phyloP scores from a whole-genome alignment of 2,113 vertebrate species.

The Lepisosteus oculatus region DNA sequence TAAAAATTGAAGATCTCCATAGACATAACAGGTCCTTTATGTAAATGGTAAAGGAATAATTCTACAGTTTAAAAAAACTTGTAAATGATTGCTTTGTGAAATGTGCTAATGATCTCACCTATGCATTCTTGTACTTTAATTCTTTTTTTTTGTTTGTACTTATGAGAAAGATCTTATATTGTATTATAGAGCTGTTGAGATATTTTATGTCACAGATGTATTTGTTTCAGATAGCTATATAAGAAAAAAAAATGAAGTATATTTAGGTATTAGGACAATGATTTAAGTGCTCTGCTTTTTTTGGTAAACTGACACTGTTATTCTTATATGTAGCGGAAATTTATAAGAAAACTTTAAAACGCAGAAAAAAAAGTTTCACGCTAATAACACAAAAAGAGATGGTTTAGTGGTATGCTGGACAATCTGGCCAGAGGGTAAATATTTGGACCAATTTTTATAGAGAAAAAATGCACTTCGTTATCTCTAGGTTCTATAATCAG shows the following conservation, averaged over 20 bases:
- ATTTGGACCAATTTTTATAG: slow-evolving; percentile 77
- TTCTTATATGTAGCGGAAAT: slow-evolving; percentile 72
- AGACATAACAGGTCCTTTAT: slow-evolving; percentile 22
- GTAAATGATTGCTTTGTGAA: slow-evolving; percentile 79
- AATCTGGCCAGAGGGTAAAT: slow-evolving; percentile 58
- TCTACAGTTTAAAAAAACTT: slow-evolving; percentile 29
- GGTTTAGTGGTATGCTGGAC: slow-evolving; percentile 55
- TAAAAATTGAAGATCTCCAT: slow-evolving; percentile 39
- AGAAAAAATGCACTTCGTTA: slow-evolving; percentile 77
- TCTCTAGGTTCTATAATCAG: slow-evolving; percentile 64
- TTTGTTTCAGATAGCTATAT: slow-evolving; percentile 79
- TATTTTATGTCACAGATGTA: slow-evolving; percentile 83
- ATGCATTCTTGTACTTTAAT: slow-evolving; percentile 88
- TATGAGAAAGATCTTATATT: slow-evolving; percentile 77
- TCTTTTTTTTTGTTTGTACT: slow-evolving; percentile 74
- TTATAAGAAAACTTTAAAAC: slow-evolving; percentile 65
- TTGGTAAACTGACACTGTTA: slow-evolving; percentile 80
- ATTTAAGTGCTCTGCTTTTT: slow-evolving; percentile 82
- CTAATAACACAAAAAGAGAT: slow-evolving; percentile 52
- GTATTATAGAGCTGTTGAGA: slow-evolving; percentile 90
- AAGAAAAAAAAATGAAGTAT: slow-evolving; percentile 67
- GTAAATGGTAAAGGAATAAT: slow-evolving; percentile 12
- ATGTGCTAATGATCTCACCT: slow-evolving; percentile 82
- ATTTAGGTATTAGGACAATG: slow-evolving; percentile 83
- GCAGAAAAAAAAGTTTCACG: slow-evolving; percentile 38